phyloP scores from a whole-genome alignment of 2,113 vertebrate genomes.

The Phyllostomus hastatus region DNA sequence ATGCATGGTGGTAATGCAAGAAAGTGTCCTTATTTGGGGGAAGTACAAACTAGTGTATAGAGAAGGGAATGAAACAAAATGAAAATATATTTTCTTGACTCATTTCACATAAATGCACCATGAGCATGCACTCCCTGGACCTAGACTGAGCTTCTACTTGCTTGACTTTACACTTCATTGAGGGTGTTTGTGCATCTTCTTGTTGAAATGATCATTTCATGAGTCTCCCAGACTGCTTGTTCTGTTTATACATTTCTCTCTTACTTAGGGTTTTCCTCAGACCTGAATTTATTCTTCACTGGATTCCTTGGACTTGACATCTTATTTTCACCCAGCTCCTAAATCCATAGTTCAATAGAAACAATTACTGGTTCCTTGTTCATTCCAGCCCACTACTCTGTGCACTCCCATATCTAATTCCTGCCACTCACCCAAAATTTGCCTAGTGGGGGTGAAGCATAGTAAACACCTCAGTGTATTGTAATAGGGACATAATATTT shows the following conservation, averaged over 20 bases:
- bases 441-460: neutral
- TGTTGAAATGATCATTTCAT: neutral
- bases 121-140: neutral
- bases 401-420: neutral
- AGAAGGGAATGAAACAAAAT: neutral
- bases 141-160: neutral
- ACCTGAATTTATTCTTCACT: neutral
- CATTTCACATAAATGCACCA: neutral
- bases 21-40: neutral
- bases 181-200: neutral
- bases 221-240: neutral
- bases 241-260: neutral
- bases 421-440: neutral
- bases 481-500: neutral
- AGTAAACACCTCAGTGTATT: neutral
- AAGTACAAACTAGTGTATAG: neutral
- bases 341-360: neutral
- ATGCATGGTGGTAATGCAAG: too few species aligned
- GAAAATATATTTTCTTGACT: neutral
- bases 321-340: neutral
- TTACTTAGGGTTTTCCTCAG: neutral
- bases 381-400: neutral
- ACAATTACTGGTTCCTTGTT: neutral
- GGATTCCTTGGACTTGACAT: neutral
- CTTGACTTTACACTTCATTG: neutral